Conservation (phyloP, 2,797 vertebrate genomes). For the Kryptolebias ocellatus region DNA sequence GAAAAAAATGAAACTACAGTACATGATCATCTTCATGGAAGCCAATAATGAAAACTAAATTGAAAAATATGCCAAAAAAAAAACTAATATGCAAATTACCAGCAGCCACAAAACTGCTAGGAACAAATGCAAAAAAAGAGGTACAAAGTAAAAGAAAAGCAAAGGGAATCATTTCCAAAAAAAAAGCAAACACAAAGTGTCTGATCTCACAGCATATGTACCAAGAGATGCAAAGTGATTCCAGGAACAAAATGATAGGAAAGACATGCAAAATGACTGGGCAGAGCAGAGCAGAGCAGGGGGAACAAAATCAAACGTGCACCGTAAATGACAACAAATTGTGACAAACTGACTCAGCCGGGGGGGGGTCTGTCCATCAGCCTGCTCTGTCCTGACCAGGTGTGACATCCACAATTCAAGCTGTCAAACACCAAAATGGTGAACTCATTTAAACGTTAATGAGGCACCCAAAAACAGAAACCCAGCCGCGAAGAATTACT, state of each 20-base stretch:
- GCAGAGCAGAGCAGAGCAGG: neutral
- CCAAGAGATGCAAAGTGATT: neutral
- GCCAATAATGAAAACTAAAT: neutral
- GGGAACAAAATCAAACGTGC: neutral
- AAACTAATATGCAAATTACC: neutral
- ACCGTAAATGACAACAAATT: neutral
- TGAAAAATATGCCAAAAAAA: neutral
- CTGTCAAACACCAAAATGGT: slow-evolving; percentile 5
- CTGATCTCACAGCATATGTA: neutral
- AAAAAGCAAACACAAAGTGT: too few species aligned
- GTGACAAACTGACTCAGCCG: neutral
- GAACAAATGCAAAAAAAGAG: neutral
- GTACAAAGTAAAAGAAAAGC: neutral
- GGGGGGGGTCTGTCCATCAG: neutral
- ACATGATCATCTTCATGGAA: too few species aligned
- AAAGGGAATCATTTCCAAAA: too few species aligned
- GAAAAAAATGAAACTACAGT: too few species aligned
- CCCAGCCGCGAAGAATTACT: neutral
- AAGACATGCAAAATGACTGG: neutral
- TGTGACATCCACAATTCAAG: neutral
- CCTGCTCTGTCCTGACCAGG: neutral
- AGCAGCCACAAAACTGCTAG: neutral
- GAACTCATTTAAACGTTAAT: slow-evolving; percentile 12
- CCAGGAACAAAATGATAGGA: neutral
- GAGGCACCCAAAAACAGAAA: neutral